phyloP scores from a whole-genome alignment of 2,113 vertebrate species.

The Lampris incognitus region DNA sequence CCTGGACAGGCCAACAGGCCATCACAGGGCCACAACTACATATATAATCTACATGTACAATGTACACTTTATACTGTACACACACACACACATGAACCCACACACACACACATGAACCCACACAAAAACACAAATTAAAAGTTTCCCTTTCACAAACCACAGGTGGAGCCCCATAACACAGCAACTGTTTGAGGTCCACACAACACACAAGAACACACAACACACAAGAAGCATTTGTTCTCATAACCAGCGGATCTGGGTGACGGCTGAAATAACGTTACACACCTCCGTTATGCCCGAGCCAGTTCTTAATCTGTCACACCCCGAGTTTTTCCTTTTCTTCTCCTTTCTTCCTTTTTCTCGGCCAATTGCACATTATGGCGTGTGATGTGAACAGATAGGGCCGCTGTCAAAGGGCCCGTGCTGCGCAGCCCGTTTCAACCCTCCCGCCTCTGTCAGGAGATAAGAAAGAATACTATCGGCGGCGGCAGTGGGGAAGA shows the following conservation, averaged over 20 bases:
- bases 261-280: background rate
- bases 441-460: constrained; percentile 11
- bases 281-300: constrained; percentile 8
- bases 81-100: background rate
- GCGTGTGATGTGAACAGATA: constrained; percentile 26
- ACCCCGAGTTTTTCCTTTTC: constrained; percentile 10
- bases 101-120: background rate
- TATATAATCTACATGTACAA: background rate
- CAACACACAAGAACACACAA: background rate
- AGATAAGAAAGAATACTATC: constrained; percentile 20
- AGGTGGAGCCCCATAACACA: constrained; percentile 19
- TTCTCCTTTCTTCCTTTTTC: constrained; percentile 12
- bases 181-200: background rate
- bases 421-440: constrained; percentile 13
- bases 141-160: constrained; percentile 1
- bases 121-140: constrained; percentile 28
- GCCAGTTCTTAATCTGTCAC: constrained; percentile 19
- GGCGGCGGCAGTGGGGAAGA: constrained; percentile 15
- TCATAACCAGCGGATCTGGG: background rate
- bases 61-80: background rate
- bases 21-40: background rate
- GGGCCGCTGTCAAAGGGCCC: background rate
- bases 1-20: background rate
- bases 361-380: background rate
- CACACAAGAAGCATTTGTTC: constrained; percentile 3